phyloP scores from a whole-genome alignment of 2,113 vertebrate species.

The Sinocyclocheilus grahami region DNA sequence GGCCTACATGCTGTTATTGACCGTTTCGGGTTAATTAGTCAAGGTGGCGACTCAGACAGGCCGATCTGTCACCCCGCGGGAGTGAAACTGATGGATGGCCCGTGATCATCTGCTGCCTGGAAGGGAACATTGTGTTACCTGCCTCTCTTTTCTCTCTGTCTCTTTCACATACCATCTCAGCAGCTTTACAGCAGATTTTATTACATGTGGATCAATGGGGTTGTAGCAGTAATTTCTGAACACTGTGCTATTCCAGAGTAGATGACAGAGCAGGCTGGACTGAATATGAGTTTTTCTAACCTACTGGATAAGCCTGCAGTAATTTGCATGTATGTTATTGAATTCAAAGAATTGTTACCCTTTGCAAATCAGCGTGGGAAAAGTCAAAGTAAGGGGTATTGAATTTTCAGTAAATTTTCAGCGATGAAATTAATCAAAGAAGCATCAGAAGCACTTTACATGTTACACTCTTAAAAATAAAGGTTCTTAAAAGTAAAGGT shows the following conservation, averaged over 20 bases:
- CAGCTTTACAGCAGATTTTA: not conserved
- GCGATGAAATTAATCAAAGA: not conserved
- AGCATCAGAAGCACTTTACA: not conserved
- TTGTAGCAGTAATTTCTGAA: slow-evolving; percentile 9
- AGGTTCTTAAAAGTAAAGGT: no score
- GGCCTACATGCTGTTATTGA: slow-evolving; percentile 4
- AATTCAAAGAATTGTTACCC: not conserved
- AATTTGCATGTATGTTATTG: not conserved
- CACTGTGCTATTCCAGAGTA: not conserved
- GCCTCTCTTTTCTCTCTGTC: not conserved
- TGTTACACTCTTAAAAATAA: not conserved
- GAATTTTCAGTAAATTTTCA: not conserved
- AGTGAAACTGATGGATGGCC: slow-evolving; percentile 36
- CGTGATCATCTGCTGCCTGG: slow-evolving; percentile 11
- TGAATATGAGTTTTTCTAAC: not conserved
- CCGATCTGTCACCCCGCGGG: slow-evolving; percentile 2
- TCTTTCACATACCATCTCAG: not conserved
- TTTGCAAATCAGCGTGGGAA: not conserved
- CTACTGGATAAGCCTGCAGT: not conserved
- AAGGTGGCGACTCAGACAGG: slow-evolving; percentile 34
- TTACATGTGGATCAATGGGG: slow-evolving; percentile 10
- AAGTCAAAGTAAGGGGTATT: not conserved
- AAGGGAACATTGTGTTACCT: not conserved
- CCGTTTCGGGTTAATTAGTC: slow-evolving; percentile 26
- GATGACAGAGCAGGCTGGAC: not conserved